These are phyloP conservation scores for Pollimyrus isidori DNA, from an alignment of 2,113 vertebrate species.

Conservation along the genomic window DNA sequence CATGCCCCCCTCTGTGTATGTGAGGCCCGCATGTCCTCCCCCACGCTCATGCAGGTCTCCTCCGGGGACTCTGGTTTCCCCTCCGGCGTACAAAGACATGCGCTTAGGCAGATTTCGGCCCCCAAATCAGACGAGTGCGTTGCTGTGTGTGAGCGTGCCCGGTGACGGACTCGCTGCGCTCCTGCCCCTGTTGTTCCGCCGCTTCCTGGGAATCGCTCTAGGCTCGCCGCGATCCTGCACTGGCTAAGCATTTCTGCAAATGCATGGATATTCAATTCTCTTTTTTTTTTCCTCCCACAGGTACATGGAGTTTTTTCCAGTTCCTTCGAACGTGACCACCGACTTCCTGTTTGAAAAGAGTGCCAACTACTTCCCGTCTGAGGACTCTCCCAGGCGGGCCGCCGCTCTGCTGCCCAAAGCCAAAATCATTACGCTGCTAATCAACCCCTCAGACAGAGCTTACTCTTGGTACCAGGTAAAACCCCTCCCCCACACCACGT, in stretches of 20 bases:
- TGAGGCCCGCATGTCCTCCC: background rate
- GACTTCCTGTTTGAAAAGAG: constrained; percentile 98
- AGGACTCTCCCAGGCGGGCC: constrained; percentile 80
- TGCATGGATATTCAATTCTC: background rate
- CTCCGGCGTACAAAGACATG: background rate
- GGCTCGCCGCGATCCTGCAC: background rate
- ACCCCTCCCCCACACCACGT: background rate
- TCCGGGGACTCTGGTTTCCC: background rate
- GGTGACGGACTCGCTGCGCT: background rate
- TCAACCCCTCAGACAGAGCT: constrained; percentile 86
- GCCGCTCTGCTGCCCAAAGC: constrained; percentile 86
- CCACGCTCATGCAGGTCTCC: background rate
- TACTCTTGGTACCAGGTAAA: constrained; percentile 97
- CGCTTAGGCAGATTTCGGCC: background rate
- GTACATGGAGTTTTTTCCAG: constrained; percentile 97
- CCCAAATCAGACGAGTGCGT: background rate
- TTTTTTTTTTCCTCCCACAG: constrained; percentile 51
- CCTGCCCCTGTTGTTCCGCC: background rate
- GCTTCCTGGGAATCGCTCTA: background rate
- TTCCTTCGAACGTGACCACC: constrained; percentile 83
- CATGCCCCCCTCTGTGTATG: background rate
- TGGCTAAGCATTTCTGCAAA: background rate
- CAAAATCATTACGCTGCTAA: constrained; percentile 92
- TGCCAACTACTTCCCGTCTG: constrained; percentile 92
- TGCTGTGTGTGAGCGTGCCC: background rate